phyloP scores from a whole-genome alignment of 2,888 invertebrate species.

The Disparrhopalites patrizii region DNA sequence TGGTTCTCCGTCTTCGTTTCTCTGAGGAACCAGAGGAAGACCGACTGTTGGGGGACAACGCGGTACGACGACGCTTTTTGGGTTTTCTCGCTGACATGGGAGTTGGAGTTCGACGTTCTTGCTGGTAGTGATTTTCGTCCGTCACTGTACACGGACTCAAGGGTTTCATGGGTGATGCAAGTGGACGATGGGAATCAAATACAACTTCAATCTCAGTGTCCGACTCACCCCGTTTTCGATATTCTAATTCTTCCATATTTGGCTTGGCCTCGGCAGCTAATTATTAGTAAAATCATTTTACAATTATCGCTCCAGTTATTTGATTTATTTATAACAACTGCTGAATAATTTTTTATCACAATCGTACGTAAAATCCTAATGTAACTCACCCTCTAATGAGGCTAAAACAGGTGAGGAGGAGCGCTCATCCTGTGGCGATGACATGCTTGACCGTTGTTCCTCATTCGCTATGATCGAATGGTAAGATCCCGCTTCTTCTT shows the following conservation, averaged over 20 bases:
- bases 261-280: background rate
- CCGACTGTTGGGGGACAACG: background rate
- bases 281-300: background rate
- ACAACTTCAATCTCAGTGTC: constrained; percentile 19
- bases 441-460: no score
- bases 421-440: no score
- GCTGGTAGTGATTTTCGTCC: background rate
- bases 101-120: no score
- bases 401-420: no score
- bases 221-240: background rate
- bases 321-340: no score
- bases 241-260: background rate
- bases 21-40: background rate
- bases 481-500: no score
- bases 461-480: no score
- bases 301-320: background rate
- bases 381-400: no score
- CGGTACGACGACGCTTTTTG: background rate
- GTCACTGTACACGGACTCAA: background rate
- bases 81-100: no score
- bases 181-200: constrained; percentile 14
- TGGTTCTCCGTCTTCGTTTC: no score
- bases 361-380: no score
- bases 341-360: no score
- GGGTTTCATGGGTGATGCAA: constrained; percentile 18